Conservation (phyloP, 2,113 vertebrate species). For the Holacanthus passer region DNA sequence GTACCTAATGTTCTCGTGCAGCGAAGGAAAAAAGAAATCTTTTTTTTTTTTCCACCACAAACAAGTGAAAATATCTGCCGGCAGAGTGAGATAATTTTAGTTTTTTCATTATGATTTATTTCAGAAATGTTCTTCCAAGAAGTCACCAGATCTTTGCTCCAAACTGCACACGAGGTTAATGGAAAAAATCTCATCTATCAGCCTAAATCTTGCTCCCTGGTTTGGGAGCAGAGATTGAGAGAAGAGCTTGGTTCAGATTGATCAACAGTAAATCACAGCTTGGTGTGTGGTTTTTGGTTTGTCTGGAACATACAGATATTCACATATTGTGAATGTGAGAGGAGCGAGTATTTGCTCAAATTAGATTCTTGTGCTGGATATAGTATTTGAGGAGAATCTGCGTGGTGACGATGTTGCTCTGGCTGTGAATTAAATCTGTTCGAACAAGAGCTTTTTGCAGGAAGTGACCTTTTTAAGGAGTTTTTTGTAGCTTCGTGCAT, state of each 20-base stretch:
- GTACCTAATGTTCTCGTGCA: conserved; percentile 31
- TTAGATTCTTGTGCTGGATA: too few species aligned
- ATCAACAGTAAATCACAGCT: too few species aligned
- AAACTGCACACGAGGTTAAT: neutral
- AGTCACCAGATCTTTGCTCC: neutral
- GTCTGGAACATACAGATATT: too few species aligned
- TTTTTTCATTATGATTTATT: conserved; percentile 25
- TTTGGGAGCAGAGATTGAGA: neutral
- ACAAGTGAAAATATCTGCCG: conserved; percentile 21
- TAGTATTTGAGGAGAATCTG: neutral
- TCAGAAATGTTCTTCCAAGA: conserved; percentile 2
- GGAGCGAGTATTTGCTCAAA: neutral
- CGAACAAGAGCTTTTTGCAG: neutral
- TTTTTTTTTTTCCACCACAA: neutral
- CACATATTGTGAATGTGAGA: too few species aligned
- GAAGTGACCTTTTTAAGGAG: neutral
- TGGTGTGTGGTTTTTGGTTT: too few species aligned
- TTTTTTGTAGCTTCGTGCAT: neutral
- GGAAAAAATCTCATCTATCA: neutral
- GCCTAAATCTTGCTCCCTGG: neutral
- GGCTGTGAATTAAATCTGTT: neutral
- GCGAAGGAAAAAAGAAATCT: neutral
- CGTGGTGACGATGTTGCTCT: neutral
- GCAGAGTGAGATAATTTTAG: conserved; percentile 1
- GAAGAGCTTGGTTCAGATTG: neutral